phyloP scores from a whole-genome alignment of 2,888 invertebrate species.

The Patella pellucida region DNA sequence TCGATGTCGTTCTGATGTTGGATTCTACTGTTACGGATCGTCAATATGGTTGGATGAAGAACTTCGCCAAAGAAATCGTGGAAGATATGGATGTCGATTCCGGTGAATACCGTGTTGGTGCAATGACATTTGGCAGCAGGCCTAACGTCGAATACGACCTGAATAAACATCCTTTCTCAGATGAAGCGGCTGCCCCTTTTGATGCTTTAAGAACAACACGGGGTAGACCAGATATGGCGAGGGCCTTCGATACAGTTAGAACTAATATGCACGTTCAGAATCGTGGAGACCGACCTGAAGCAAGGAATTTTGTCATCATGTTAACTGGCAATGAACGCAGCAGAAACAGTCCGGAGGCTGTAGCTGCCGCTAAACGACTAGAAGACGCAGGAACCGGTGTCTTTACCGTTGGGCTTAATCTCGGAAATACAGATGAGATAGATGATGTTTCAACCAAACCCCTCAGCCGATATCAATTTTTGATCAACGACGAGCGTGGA shows the following conservation, averaged over 20 bases:
- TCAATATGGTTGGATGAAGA: constrained; percentile 39
- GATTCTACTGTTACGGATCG: constrained; percentile 50
- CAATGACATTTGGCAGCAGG: constrained; percentile 42
- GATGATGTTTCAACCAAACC: constrained; percentile 35
- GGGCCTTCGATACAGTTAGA: constrained; percentile 51
- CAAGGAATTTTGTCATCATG: constrained; percentile 53
- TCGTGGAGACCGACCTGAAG: constrained; percentile 54
- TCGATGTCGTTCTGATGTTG: constrained; percentile 50
- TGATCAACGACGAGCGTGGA: constrained; percentile 2
- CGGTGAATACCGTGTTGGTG: constrained; percentile 49
- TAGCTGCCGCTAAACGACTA: constrained; percentile 26
- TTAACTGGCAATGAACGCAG: constrained; percentile 52
- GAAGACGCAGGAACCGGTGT: constrained; percentile 34
- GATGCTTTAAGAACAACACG: constrained; percentile 13
- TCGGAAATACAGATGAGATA: constrained; percentile 31
- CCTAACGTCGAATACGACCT: constrained; percentile 43
- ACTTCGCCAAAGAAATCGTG: constrained; percentile 37
- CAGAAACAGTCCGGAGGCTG: constrained; percentile 34
- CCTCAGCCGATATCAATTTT: constrained; percentile 6
- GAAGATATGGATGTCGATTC: constrained; percentile 40
- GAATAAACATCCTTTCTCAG: constrained; percentile 39
- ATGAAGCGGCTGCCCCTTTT: constrained; percentile 34
- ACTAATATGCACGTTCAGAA: constrained; percentile 45
- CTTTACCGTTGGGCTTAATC: constrained; percentile 58
- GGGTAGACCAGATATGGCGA: constrained; percentile 54